Evolutionary conservation across 2,888 invertebrate species (phyloP).

Genomic region (Polylopha cassiicola): DNA sequence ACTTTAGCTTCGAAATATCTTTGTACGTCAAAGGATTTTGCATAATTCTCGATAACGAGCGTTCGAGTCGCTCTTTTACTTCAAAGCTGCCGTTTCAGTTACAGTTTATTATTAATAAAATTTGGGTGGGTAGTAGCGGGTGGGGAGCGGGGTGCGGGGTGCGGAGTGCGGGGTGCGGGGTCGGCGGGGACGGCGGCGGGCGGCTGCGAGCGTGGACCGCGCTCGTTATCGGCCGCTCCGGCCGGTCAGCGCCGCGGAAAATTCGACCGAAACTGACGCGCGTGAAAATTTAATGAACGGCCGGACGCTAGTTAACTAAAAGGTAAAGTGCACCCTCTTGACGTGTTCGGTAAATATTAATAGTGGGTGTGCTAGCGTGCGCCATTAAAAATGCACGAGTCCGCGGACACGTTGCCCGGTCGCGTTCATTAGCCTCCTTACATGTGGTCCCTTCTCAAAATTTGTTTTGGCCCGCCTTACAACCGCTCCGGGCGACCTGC

Average conservation of each 20-base stretch:
- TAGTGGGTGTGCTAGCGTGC: conserved; percentile 73
- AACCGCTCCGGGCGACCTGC: conserved; percentile 17
- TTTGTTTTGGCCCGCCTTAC: conserved; percentile 36
- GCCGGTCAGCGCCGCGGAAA: conserved; percentile 75
- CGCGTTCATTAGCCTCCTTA: conserved; percentile 64
- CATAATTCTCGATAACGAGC: conserved; percentile 73
- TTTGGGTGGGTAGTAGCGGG: conserved; percentile 58
- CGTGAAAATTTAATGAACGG: conserved; percentile 78
- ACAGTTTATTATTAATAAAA: conserved; percentile 77
- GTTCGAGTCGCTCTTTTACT: conserved; percentile 68
- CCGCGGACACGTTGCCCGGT: conserved; percentile 61
- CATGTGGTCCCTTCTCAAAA: conserved; percentile 42
- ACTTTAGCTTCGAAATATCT: conserved; percentile 40
- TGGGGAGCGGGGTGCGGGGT: conserved; percentile 12
- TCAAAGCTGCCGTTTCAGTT: conserved; percentile 72
- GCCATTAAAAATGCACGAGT: conserved; percentile 76
- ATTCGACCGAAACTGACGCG: conserved; percentile 77
- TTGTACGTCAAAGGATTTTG: conserved; percentile 69
- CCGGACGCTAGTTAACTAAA: conserved; percentile 78
- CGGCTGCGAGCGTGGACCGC: conserved; percentile 60
- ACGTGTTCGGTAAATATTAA: conserved; percentile 78
- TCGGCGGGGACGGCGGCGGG: conserved; percentile 27
- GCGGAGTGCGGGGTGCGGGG: conserved; percentile 28
- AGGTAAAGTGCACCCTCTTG: conserved; percentile 78
- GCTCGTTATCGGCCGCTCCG: conserved; percentile 49